A percentile compares a stretch with the other conserved stretches of the same genome.
Conservation (phyloP, 2,797 vertebrate species). For the Ispidina lecontei region DNA sequence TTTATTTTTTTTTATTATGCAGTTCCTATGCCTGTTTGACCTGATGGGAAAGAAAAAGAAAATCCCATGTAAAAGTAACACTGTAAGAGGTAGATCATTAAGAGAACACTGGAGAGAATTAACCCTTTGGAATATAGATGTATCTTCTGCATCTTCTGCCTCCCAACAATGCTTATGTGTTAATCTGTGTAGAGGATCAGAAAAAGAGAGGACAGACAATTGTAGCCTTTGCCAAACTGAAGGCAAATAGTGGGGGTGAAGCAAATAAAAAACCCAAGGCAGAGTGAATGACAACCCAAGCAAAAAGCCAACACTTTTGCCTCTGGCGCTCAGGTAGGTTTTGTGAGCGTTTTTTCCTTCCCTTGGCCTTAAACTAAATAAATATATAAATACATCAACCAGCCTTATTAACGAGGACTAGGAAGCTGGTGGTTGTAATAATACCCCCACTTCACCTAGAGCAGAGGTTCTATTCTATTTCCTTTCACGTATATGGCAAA, state of each 20-base stretch:
- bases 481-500: conserved; percentile 33
- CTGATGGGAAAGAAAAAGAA: conserved; percentile 26
- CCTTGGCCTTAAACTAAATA: conserved; percentile 61
- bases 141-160: neutral
- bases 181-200: conserved; percentile 76
- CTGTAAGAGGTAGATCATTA: conserved; percentile 44
- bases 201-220: conserved; percentile 77
- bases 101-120: conserved; percentile 65
- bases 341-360: conserved; percentile 58
- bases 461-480: conserved; percentile 42
- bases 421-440: conserved; percentile 43
- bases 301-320: conserved; percentile 15
- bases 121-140: conserved; percentile 72
- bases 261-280: conserved; percentile 39
- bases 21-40: neutral
- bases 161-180: conserved; percentile 8
- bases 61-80: neutral
- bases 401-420: conserved; percentile 49
- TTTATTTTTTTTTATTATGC: neutral
- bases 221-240: conserved; percentile 76
- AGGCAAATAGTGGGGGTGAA: neutral
- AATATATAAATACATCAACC: conserved; percentile 54
- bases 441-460: conserved; percentile 13
- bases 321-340: neutral
- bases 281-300: conserved; percentile 74